Percentiles rank a stretch among this genome's conserved stretches.
Evolutionary conservation across 2,888 invertebrate genomes (phyloP).

Genomic region (Busseola fusca): DNA sequence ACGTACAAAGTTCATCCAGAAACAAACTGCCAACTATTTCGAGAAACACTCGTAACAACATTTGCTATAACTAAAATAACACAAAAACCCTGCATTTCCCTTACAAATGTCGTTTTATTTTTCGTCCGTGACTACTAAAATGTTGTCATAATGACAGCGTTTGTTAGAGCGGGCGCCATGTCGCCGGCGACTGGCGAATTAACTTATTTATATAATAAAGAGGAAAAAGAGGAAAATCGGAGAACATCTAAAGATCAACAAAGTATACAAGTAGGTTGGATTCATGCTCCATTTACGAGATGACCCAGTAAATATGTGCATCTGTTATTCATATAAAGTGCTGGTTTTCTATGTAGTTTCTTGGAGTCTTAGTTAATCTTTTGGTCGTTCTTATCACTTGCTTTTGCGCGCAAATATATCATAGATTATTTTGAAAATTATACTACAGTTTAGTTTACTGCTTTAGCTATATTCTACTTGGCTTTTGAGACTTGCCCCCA

Average conservation of each 20-base stretch:
- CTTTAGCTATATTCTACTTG: background rate
- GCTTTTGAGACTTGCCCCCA: background rate
- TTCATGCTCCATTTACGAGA: conserved; percentile 51
- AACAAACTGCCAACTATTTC: background rate
- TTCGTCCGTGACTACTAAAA: conserved; percentile 26
- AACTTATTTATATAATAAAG: conserved; percentile 45
- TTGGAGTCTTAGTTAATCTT: no score
- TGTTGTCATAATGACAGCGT: conserved; percentile 44
- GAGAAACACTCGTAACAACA: background rate
- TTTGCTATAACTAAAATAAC: background rate
- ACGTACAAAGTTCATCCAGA: background rate
- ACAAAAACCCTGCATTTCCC: conserved; percentile 22
- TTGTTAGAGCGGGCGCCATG: conserved; percentile 50
- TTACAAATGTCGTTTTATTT: conserved; percentile 30
- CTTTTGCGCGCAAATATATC: background rate
- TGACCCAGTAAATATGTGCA: conserved; percentile 54
- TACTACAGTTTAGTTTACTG: background rate
- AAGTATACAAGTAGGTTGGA: conserved; percentile 40
- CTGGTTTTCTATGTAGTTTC: background rate
- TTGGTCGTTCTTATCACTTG: background rate
- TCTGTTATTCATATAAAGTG: conserved; percentile 12
- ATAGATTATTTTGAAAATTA: background rate
- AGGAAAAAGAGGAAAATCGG: conserved; percentile 53
- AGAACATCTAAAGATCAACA: conserved; percentile 49
- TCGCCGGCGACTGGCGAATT: conserved; percentile 45